Conservation (phyloP, 1,140 invertebrate species). For the Nautilus pompilius region DNA sequence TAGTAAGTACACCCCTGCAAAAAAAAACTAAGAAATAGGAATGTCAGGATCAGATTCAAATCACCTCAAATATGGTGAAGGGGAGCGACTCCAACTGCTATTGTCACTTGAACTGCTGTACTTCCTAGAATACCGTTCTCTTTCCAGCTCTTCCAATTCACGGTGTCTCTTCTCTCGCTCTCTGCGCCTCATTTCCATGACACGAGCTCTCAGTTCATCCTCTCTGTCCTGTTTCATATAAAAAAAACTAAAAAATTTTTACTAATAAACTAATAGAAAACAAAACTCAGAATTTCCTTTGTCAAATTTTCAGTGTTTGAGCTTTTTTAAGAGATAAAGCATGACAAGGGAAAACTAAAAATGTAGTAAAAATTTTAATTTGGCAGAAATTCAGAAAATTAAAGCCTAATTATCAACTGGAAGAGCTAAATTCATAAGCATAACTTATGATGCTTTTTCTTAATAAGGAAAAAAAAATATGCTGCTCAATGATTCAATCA, state of each 20-base stretch:
- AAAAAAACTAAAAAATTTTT: not conserved
- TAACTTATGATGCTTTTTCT: too few species aligned
- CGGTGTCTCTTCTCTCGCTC: constrained; percentile 43
- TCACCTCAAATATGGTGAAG: too few species aligned
- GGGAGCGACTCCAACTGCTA: not conserved
- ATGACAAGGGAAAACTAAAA: not conserved
- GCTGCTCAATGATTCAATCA: too few species aligned
- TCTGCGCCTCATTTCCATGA: constrained; percentile 44
- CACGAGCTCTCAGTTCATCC: constrained; percentile 37
- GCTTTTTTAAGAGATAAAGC: not conserved
- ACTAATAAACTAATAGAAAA: not conserved
- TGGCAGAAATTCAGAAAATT: not conserved
- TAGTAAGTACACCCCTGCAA: too few species aligned
- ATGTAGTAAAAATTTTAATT: not conserved
- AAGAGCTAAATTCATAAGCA: not conserved
- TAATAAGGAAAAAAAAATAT: too few species aligned
- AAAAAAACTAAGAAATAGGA: too few species aligned
- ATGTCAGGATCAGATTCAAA: too few species aligned
- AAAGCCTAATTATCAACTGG: not conserved
- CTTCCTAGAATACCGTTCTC: constrained; percentile 3
- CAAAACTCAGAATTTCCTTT: not conserved
- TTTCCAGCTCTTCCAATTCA: constrained; percentile 28
- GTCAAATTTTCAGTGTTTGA: not conserved
- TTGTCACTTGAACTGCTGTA: not conserved
- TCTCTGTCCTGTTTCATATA: constrained; percentile 36